phyloP scores from a whole-genome alignment of 2,888 invertebrate species.

The Acrocyrtus sp. region DNA sequence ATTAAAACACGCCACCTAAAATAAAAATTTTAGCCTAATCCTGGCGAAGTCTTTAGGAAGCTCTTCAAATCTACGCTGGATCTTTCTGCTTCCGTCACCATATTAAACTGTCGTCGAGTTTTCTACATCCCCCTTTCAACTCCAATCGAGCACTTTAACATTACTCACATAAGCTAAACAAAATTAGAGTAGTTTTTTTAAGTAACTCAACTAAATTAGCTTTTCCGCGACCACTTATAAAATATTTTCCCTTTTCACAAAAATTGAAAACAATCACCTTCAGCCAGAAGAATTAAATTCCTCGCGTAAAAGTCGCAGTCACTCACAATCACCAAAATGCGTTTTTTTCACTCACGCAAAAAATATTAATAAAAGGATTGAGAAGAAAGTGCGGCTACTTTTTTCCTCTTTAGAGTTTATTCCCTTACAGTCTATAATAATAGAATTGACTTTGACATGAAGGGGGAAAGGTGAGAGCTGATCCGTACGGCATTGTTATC shows the following conservation, averaged over 20 bases:
- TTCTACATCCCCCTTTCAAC: neutral
- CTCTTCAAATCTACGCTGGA: constrained; percentile 9
- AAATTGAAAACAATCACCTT: neutral
- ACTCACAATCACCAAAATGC: too few relatives aligned
- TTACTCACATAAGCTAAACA: neutral
- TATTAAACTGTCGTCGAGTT: constrained; percentile 3
- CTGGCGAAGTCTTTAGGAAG: neutral
- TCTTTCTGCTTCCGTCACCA: constrained; percentile 22
- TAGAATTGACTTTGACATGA: neutral
- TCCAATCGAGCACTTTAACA: neutral
- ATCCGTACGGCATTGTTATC: neutral
- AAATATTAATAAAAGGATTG: neutral
- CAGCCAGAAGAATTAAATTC: too few relatives aligned
- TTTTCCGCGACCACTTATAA: too few relatives aligned
- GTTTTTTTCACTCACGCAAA: neutral
- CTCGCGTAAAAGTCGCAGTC: too few relatives aligned
- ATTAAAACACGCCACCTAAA: neutral
- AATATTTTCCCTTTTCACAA: neutral
- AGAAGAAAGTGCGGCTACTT: neutral
- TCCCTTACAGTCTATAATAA: too few relatives aligned
- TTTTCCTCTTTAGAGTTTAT: too few relatives aligned
- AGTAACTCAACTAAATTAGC: too few relatives aligned
- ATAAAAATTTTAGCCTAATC: neutral
- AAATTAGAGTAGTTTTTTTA: too few relatives aligned
- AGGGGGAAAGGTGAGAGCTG: neutral